phyloP scores from a whole-genome alignment of 2,888 invertebrate species.

The Sarcophaga rosellei region DNA sequence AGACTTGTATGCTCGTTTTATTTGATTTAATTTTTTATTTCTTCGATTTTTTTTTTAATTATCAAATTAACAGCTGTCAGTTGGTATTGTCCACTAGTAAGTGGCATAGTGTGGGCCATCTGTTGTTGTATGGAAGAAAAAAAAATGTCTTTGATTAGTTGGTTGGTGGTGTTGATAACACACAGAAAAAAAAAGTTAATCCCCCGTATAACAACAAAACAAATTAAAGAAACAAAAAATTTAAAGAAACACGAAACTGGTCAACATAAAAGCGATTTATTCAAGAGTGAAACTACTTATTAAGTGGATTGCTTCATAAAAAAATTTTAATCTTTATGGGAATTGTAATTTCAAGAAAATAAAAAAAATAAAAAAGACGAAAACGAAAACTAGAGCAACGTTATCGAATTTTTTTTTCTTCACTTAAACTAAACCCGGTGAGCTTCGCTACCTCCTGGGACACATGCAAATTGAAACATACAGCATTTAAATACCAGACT shows the following conservation, averaged over 20 bases:
- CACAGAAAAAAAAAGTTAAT: slow-evolving; percentile 20
- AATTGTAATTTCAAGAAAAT: slow-evolving; percentile 8
- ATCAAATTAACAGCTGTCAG: not conserved
- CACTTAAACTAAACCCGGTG: not conserved
- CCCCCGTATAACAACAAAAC: slow-evolving; percentile 7
- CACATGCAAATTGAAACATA: too few relatives aligned
- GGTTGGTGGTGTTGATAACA: slow-evolving; percentile 41
- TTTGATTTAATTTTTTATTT: too few relatives aligned
- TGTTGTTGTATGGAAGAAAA: slow-evolving; percentile 7
- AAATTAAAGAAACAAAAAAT: not conserved
- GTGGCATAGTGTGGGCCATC: slow-evolving; percentile 24
- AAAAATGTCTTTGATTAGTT: slow-evolving; percentile 4
- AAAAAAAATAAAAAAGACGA: not conserved
- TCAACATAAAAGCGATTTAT: slow-evolving; percentile 26
- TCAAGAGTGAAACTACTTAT: slow-evolving; percentile 25
- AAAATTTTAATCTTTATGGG: slow-evolving; percentile 49
- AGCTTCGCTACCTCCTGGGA: too few relatives aligned
- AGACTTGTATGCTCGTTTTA: not conserved
- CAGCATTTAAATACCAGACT: too few relatives aligned
- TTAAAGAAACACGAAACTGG: not conserved
- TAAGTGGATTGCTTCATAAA: not conserved
- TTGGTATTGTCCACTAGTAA: not conserved
- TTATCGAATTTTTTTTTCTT: slow-evolving; percentile 16
- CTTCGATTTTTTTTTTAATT: not conserved
- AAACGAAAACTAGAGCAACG: slow-evolving; percentile 30